Percentiles rank a stretch among this genome's conserved stretches.
Evolutionary conservation across 1,140 invertebrate species (phyloP).

Genomic region (Brachionus paranguensis): DNA sequence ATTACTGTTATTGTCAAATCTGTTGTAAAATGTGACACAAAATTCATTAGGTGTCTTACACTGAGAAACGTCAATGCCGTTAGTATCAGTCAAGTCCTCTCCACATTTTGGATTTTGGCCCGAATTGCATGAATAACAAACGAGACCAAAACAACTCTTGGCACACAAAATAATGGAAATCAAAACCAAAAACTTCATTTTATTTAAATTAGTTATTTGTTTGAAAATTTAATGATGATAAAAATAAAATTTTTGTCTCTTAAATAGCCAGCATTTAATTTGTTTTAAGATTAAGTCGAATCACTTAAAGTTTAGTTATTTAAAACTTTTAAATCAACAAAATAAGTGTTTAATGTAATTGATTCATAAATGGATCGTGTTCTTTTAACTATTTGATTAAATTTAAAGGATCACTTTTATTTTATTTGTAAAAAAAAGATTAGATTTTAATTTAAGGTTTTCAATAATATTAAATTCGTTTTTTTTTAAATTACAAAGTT

Average conservation of each 20-base stretch:
- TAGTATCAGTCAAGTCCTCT: not conserved
- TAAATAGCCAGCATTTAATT: not conserved
- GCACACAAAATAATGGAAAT: not conserved
- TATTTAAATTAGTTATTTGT: not conserved
- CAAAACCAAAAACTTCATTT: not conserved
- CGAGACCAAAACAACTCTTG: not conserved
- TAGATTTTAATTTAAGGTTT: not conserved
- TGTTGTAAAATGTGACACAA: slow-evolving; percentile 16
- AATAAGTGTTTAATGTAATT: not conserved
- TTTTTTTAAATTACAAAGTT: not conserved
- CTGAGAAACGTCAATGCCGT: not conserved
- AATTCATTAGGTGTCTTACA: not conserved
- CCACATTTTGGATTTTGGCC: not conserved
- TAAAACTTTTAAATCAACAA: not conserved
- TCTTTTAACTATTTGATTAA: not conserved
- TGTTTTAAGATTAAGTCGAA: not conserved
- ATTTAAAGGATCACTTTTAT: not conserved
- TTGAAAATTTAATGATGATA: not conserved
- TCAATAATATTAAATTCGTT: not conserved
- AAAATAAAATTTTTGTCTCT: not conserved
- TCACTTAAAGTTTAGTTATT: not conserved
- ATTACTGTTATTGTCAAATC: slow-evolving; percentile 17
- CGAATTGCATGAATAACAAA: not conserved
- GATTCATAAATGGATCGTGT: not conserved
- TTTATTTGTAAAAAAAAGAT: not conserved